Evolutionary conservation across 2,888 invertebrate genomes (phyloP).

Genomic region (Eupithecia inturbata): DNA sequence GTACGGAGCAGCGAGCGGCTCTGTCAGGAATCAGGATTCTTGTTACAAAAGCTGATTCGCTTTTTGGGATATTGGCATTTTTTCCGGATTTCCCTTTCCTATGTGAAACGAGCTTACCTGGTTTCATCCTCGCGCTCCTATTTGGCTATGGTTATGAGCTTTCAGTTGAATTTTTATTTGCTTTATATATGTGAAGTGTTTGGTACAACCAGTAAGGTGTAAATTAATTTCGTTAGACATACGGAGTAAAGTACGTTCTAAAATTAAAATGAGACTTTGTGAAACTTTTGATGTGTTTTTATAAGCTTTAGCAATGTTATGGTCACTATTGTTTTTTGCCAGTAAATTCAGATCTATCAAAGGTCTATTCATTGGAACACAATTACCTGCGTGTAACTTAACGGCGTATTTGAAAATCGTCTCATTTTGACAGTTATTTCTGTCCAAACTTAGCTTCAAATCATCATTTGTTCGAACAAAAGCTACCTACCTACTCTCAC

Average conservation of each 20-base stretch:
- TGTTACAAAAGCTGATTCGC: conserved; percentile 48
- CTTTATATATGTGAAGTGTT: background rate
- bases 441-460: background rate
- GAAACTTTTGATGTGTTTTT: background rate
- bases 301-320: background rate
- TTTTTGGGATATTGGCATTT: conserved; percentile 47
- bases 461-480: background rate
- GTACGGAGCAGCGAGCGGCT: conserved; percentile 35
- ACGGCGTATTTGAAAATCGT: background rate
- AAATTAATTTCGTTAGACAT: background rate
- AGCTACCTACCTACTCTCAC: background rate
- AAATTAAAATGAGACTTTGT: background rate
- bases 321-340: background rate
- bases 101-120: conserved; percentile 40
- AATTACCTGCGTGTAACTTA: background rate
- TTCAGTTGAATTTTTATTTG: background rate
- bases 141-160: conserved; percentile 21
- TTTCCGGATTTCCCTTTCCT: conserved; percentile 38
- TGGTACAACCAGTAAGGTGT: background rate
- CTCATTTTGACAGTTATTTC: background rate
- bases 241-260: too few species aligned
- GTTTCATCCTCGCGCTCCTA: conserved; percentile 25
- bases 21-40: conserved; percentile 46
- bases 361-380: background rate
- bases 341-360: background rate